Base-by-base conservation (phyloP, 2,888 invertebrate genomes). In the Argyra leucocephala region DNA sequence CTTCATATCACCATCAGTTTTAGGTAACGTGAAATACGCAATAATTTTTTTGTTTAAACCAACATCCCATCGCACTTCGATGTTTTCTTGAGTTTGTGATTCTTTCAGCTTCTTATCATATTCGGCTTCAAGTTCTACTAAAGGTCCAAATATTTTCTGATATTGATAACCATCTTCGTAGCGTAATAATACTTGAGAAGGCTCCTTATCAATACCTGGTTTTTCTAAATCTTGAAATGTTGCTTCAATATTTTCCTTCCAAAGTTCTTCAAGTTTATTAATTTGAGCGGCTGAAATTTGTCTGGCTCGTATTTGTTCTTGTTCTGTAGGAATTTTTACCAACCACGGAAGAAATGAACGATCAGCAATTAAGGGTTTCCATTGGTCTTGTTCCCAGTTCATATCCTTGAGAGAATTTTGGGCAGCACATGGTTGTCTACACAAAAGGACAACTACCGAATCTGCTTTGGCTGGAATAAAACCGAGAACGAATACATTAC, bases 151-250 rank as follows among this genome's bases (percentile, higher is more conserved):
- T 67, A 98, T 94, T 77, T 96, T 96, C 78, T 96, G 96, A 77
- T 99, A 99, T 78, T 99, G 98, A 80, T 96, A 98, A 12, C 98
- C 99, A 82, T 99, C 98, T 80, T 98, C 97, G 76, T 99, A 99
- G 70, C 96, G 86, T 65, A 83, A 66, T 63, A 79, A 65, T 23
- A 80, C 80, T 68, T 96, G 96, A 75, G 97, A 93, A 0, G 98
- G 97, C 76, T 99, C 98, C 73, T 96, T 96, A 77, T 98, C 98
- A 0, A 97, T 91, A 0, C 98, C 98, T 0, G 98, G 98, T 75
- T 96, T 96, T 77, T 98, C 97, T 68, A 99, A 82, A 80, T 99
- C 99, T 79, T 97, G 96, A 74, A 99, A 92, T 9, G 96, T 96
- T 0, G 99, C 98, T 73, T 97, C 96, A 7, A 95, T 92, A 74